Conservation (phyloP, 2,797 vertebrate species). For the Macrochelys suwanniensis region DNA sequence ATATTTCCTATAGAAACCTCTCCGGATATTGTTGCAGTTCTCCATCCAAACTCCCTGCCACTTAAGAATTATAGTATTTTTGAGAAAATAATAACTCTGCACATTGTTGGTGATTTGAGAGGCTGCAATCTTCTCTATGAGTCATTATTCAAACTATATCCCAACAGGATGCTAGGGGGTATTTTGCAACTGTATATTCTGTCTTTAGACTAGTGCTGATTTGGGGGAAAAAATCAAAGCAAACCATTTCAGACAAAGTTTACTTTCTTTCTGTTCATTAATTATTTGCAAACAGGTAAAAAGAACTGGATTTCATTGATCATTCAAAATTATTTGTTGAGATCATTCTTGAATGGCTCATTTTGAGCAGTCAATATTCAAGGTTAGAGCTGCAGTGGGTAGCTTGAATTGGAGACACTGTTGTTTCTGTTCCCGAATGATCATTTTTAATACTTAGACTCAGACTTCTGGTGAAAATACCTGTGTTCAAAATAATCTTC, state of each 20-base stretch:
- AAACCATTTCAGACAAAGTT: background rate
- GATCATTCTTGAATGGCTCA: background rate
- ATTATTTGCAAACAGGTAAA: background rate
- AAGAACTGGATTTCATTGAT: background rate
- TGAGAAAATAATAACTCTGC: background rate
- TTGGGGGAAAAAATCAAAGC: background rate
- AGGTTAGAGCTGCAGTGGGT: background rate
- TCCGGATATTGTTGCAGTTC: background rate
- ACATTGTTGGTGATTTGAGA: background rate
- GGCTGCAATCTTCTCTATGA: fast-evolving
- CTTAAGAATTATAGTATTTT: background rate
- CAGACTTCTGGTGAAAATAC: background rate
- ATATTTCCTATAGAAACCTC: background rate
- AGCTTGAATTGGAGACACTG: background rate
- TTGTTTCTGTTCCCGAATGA: background rate
- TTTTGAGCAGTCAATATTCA: background rate
- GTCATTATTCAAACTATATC: background rate
- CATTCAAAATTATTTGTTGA: background rate
- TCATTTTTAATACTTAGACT: background rate
- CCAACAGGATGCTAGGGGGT: background rate
- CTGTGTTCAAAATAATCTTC: background rate
- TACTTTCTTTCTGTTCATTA: background rate
- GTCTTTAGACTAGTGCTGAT: background rate
- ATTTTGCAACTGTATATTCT: background rate
- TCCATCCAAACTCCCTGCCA: background rate